Conservation (phyloP, 2,888 invertebrate species). For the Stenoptilia bipunctidactyla region DNA sequence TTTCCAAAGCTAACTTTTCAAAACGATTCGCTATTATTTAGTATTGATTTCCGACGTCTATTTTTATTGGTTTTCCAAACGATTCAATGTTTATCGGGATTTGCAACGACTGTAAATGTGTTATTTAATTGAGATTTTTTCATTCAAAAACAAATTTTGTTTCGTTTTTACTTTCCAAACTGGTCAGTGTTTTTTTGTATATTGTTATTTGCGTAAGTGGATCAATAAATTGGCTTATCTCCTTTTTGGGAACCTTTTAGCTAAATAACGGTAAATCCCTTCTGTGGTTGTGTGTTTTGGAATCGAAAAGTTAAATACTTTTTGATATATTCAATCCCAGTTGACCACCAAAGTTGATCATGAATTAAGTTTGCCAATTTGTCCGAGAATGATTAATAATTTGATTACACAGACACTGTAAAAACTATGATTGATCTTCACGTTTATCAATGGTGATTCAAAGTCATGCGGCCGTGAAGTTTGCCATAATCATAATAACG, state of each 20-base stretch:
- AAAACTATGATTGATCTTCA: not conserved
- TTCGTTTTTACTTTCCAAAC: slow-evolving; percentile 2
- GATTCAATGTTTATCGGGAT: slow-evolving; percentile 41
- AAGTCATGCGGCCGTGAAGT: not conserved
- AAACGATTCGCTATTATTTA: slow-evolving; percentile 48
- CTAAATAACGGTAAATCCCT: too few species aligned
- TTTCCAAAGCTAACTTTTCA: slow-evolving; percentile 50
- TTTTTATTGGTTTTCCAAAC: slow-evolving; percentile 44
- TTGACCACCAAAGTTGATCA: too few species aligned
- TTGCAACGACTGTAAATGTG: slow-evolving; percentile 35
- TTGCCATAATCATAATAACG: not conserved
- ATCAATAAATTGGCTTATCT: too few species aligned
- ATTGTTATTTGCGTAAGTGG: not conserved
- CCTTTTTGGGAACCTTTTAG: too few species aligned
- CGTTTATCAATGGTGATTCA: not conserved
- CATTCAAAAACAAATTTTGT: slow-evolving; percentile 21
- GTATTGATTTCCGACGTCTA: slow-evolving; percentile 51
- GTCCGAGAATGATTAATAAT: not conserved
- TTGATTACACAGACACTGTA: not conserved
- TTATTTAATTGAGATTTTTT: slow-evolving; percentile 36
- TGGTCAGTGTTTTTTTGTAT: not conserved
- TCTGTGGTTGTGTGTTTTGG: too few species aligned
- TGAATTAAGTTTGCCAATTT: too few species aligned
- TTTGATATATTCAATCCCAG: too few species aligned
- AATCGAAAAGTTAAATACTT: too few species aligned